Percentiles rank a stretch among this genome's conserved stretches.
Evolutionary conservation across 2,888 invertebrate species (phyloP).

Genomic region (Xiphydria camelus): DNA sequence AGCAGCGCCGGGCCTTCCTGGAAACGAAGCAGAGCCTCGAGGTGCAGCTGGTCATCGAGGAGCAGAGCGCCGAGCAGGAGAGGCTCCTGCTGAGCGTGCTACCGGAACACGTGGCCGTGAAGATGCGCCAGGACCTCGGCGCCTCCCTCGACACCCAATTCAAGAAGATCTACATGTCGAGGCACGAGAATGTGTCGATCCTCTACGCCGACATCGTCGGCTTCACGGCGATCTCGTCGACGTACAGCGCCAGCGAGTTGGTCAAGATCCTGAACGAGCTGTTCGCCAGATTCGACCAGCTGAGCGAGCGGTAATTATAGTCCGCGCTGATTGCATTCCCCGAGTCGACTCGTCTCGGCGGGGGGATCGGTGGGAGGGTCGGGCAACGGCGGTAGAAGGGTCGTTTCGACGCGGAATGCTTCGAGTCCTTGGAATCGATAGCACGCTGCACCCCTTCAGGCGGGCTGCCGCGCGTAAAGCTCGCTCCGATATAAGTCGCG

Average conservation of each 20-base stretch:
- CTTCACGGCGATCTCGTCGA: conserved; percentile 94
- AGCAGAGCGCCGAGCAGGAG: conserved; percentile 93
- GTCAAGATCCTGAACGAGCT: conserved; percentile 95
- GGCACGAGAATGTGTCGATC: conserved; percentile 97
- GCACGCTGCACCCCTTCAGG: too few relatives aligned
- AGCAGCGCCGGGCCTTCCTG: conserved; percentile 84
- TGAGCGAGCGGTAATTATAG: conserved; percentile 60
- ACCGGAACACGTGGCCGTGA: conserved; percentile 94
- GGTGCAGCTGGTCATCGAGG: conserved; percentile 90
- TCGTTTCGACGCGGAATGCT: too few relatives aligned
- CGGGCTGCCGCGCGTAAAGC: too few relatives aligned
- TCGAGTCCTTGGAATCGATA: too few relatives aligned
- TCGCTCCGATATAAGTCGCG: too few relatives aligned
- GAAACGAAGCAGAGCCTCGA: conserved; percentile 90
- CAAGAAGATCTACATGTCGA: conserved; percentile 96
- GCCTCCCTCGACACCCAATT: conserved; percentile 87
- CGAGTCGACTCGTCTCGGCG: too few relatives aligned
- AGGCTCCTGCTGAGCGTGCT: conserved; percentile 88
- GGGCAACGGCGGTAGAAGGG: too few relatives aligned
- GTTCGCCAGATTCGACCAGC: conserved; percentile 92
- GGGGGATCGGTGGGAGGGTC: too few relatives aligned
- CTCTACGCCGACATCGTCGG: conserved; percentile 98
- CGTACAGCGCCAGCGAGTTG: conserved; percentile 92
- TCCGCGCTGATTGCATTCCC: too few relatives aligned
- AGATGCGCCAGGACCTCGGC: conserved; percentile 93